A percentile compares a stretch with the other conserved stretches of the same genome.
Conservation (phyloP, 1,140 invertebrate species). For the Gryon sp. region DNA sequence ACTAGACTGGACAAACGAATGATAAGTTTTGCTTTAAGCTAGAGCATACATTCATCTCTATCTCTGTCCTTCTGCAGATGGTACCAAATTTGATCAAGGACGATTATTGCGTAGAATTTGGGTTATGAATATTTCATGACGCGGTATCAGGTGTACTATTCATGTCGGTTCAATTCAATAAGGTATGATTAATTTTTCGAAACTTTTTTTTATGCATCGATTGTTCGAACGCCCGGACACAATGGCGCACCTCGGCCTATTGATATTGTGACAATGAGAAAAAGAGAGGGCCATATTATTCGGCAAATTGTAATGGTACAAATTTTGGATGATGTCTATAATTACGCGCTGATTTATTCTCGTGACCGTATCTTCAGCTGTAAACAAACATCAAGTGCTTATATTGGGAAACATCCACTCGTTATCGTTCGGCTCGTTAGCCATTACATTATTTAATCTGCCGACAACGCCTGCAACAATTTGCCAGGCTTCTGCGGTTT, state of each 20-base stretch:
- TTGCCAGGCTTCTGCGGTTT: conserved; percentile 70
- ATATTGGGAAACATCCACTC: conserved; percentile 34
- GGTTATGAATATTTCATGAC: conserved; percentile 50
- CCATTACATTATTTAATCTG: conserved; percentile 50
- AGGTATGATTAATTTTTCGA: conserved; percentile 51
- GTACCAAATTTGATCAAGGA: conserved; percentile 28
- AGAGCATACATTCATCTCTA: conserved; percentile 26
- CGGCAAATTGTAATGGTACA: conserved; percentile 44
- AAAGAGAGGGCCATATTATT: conserved; percentile 22
- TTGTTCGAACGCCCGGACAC: conserved; percentile 11
- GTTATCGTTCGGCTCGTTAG: conserved; percentile 59
- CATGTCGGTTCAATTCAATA: conserved; percentile 39
- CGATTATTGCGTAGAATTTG: conserved; percentile 29
- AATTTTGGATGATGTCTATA: conserved; percentile 60
- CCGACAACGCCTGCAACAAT: conserved; percentile 68
- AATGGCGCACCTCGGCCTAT: conserved; percentile 15
- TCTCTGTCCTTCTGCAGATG: conserved; percentile 27
- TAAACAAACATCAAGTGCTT: too few relatives aligned
- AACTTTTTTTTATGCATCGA: conserved; percentile 14
- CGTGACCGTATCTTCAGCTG: too few relatives aligned
- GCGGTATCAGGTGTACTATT: conserved; percentile 42
- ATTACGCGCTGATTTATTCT: conserved; percentile 50
- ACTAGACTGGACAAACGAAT: conserved; percentile 54
- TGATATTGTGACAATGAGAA: conserved; percentile 10
- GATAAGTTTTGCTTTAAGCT: conserved; percentile 36